Evolutionary conservation across 2,888 invertebrate genomes (phyloP).

Genomic region (Rotaria sp.): DNA sequence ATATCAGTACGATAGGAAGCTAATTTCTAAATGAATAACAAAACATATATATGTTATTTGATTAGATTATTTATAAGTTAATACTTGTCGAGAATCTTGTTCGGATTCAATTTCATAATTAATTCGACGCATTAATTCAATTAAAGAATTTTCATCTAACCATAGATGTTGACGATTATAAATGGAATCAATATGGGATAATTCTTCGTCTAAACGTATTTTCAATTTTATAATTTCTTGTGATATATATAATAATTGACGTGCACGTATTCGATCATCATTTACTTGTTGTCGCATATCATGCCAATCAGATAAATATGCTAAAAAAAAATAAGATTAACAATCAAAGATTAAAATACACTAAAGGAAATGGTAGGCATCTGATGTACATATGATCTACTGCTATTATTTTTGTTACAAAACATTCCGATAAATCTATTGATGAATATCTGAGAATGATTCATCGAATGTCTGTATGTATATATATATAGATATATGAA

Average conservation of each 20-base stretch:
- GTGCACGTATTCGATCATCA: slow-evolving; percentile 9
- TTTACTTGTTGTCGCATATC: slow-evolving; percentile 27
- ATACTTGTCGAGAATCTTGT: not conserved
- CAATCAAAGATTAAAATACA: not conserved
- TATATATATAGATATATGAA: not conserved
- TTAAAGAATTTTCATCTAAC: not conserved
- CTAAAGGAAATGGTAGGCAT: not conserved
- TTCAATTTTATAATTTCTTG: slow-evolving; percentile 8
- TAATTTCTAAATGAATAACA: not conserved
- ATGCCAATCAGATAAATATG: slow-evolving; percentile 25
- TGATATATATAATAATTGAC: slow-evolving; percentile 1
- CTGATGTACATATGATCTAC: not conserved
- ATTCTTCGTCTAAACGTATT: not conserved
- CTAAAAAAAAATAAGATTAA: not conserved
- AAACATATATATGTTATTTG: not conserved
- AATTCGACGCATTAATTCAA: not conserved
- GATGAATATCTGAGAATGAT: not conserved
- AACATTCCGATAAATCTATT: not conserved
- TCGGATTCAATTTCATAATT: not conserved
- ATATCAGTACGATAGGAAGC: slow-evolving; percentile 8
- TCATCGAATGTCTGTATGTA: not conserved
- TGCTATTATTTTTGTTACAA: not conserved
- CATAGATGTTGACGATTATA: not conserved
- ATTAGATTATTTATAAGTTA: too few relatives aligned
- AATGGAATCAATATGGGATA: not conserved